Evolutionary conservation across 2,797 vertebrate genomes (phyloP).

Genomic region (Artibeus lituratus): DNA sequence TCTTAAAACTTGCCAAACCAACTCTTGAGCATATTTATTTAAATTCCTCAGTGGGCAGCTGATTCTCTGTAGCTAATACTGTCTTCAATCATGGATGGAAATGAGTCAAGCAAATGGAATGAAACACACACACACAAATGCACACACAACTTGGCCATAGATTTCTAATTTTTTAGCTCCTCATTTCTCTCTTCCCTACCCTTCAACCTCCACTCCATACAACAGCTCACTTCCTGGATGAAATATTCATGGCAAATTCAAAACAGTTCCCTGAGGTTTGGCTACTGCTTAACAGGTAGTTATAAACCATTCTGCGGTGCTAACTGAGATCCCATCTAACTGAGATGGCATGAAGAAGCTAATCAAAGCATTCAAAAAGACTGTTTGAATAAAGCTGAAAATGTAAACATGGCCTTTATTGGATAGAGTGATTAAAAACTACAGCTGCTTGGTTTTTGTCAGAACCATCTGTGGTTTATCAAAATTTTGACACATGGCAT

Average conservation of each 20-base stretch:
- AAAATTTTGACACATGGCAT: constrained; percentile 28
- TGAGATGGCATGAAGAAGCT: neutral
- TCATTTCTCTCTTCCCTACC: neutral
- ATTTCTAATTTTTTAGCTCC: neutral
- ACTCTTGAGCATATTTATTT: neutral
- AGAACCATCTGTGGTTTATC: constrained; percentile 34
- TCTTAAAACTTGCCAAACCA: constrained; percentile 30
- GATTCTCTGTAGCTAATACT: neutral
- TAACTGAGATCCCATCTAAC: constrained; percentile 26
- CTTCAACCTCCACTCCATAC: neutral
- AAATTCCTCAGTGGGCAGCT: constrained; percentile 26
- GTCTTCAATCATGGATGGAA: neutral
- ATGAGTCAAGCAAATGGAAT: constrained; percentile 9
- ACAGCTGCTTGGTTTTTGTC: constrained; percentile 41
- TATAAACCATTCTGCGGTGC: constrained; percentile 4
- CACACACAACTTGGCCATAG: neutral
- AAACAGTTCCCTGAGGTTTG: neutral
- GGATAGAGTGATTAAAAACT: constrained; percentile 1
- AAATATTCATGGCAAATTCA: constrained; percentile 50
- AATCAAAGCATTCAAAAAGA: constrained; percentile 29
- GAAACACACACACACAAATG: neutral
- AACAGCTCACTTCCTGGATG: neutral
- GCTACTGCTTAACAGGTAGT: constrained; percentile 45
- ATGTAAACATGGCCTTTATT: constrained; percentile 11
- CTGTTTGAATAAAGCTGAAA: constrained; percentile 43